These are phyloP conservation scores for Monarcha castaneiventris DNA, from an alignment of 2,113 vertebrate species.

Conservation along the genomic window DNA sequence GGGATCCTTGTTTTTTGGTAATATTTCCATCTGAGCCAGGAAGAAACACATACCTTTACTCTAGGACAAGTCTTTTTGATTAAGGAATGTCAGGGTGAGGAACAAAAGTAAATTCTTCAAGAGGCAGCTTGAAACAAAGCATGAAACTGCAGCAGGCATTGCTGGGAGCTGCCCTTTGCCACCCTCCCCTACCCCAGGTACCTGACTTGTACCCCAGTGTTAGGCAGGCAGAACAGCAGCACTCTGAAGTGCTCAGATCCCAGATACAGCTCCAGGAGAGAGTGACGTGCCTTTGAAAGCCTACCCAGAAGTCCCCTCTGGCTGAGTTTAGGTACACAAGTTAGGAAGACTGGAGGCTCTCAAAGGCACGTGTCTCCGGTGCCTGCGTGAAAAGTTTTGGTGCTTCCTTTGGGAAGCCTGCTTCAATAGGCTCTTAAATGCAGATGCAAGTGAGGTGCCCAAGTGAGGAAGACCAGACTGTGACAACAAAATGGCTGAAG, in stretches of 20 bases:
- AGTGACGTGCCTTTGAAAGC: not conserved
- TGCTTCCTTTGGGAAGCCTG: not conserved
- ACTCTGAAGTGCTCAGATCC: not conserved
- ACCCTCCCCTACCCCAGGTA: not conserved
- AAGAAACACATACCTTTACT: not conserved
- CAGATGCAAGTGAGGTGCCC: not conserved
- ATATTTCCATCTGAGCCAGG: not conserved
- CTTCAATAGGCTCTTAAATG: not conserved
- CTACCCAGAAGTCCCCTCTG: not conserved
- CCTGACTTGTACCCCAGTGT: not conserved
- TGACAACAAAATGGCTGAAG: constrained; percentile 25
- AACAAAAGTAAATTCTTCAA: not conserved
- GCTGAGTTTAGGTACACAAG: not conserved
- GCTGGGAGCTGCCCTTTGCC: not conserved
- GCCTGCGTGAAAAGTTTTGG: fast-evolving
- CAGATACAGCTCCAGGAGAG: not conserved
- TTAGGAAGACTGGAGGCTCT: not conserved
- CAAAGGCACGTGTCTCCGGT: not conserved
- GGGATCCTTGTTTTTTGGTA: not conserved
- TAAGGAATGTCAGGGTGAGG: not conserved
- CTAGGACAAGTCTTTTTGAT: not conserved
- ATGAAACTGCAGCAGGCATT: fast-evolving
- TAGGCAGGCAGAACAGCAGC: not conserved
- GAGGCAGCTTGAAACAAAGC: not conserved
- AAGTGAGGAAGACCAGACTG: not conserved